Conservation (phyloP, 2,113 vertebrate genomes). For the Oreochromis tanganicae region DNA sequence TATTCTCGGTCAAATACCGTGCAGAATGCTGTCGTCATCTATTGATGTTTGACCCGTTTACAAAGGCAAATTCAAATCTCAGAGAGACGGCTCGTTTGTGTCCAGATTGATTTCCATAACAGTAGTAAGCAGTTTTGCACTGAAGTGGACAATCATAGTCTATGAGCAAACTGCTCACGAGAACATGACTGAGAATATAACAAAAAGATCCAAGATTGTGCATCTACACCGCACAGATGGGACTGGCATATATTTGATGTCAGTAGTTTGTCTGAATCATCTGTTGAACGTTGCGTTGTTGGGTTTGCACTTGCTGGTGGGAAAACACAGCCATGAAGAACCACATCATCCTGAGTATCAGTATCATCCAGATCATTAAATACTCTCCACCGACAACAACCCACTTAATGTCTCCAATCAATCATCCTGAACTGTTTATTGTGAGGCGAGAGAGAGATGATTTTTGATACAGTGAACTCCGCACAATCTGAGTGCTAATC, state of each 20-base stretch:
- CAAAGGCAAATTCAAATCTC: background rate
- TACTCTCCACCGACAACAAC: background rate
- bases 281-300: constrained; percentile 12
- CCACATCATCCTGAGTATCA: background rate
- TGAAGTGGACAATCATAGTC: background rate
- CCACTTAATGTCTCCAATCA: background rate
- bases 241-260: background rate
- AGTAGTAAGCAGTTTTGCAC: background rate
- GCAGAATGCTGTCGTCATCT: background rate
- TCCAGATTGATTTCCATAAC: background rate
- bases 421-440: background rate
- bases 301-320: background rate
- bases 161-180: background rate
- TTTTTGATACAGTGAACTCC: background rate
- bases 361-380: background rate
- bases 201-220: background rate
- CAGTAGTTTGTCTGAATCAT: constrained; percentile 20
- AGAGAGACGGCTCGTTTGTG: background rate
- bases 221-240: background rate
- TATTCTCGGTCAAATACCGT: background rate
- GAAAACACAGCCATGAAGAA: background rate
- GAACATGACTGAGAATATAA: background rate
- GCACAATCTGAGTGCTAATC: background rate
- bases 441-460: background rate
- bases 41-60: background rate